A percentile compares a stretch with the other conserved stretches of the same genome.
These are phyloP conservation scores for Trinorchestia longiramus DNA, from an alignment of 1,140 invertebrate genomes.

Conservation along the genomic window DNA sequence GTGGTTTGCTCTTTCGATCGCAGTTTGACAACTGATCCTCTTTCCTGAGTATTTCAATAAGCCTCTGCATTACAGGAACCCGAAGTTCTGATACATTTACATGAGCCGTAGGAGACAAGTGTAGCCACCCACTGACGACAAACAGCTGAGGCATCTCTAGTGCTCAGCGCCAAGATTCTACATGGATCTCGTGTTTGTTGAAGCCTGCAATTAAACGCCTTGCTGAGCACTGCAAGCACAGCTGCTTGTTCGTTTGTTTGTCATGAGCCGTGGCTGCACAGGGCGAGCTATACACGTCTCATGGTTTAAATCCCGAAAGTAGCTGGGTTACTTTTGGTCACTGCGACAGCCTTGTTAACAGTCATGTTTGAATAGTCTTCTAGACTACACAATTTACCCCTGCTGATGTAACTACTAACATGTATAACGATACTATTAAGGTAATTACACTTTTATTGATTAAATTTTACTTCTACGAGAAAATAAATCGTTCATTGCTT, in stretches of 20 bases:
- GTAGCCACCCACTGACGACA: neutral
- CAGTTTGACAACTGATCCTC: too few relatives aligned
- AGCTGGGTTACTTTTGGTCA: neutral
- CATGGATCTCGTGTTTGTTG: neutral
- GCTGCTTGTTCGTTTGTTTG: neutral
- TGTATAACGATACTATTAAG: too few relatives aligned
- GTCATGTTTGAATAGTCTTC: too few relatives aligned
- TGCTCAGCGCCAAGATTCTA: neutral
- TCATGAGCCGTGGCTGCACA: neutral
- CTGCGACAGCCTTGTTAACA: too few relatives aligned
- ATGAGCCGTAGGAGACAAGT: neutral
- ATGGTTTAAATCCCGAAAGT: neutral
- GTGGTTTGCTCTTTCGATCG: too few relatives aligned
- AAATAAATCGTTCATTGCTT: too few relatives aligned
- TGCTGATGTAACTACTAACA: too few relatives aligned
- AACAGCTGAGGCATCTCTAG: neutral
- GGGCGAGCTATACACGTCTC: neutral
- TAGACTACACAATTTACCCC: too few relatives aligned
- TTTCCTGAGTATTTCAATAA: too few relatives aligned
- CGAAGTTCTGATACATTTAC: neutral
- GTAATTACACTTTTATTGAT: too few relatives aligned
- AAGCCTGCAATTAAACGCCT: neutral
- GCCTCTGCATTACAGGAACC: neutral
- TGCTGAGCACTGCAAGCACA: conserved; percentile 1
- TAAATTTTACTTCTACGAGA: too few relatives aligned